A percentile compares a stretch with the other conserved stretches of the same genome.
Conservation (phyloP, 1,140 invertebrate genomes). For the Drosophila elegans region DNA sequence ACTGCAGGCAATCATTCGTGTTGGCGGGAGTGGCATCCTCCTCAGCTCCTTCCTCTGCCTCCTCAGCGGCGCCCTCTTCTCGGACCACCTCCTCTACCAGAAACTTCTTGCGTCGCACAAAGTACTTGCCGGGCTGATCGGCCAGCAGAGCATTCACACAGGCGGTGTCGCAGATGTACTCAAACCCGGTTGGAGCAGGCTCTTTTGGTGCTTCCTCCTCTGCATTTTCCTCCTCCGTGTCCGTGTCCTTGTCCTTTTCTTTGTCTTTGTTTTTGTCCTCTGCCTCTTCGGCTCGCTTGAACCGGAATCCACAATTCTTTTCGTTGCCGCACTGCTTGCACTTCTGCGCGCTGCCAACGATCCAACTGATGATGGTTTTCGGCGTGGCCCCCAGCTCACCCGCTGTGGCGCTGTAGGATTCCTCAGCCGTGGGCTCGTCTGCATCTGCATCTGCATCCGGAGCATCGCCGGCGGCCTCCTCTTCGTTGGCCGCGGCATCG, state of each 20-base stretch:
- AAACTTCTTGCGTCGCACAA: conserved; percentile 84
- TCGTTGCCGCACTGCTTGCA: conserved; percentile 68
- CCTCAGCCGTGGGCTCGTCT: conserved; percentile 67
- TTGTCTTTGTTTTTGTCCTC: conserved; percentile 24
- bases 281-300: conserved; percentile 47
- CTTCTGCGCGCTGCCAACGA: conserved; percentile 64
- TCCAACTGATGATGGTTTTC: conserved; percentile 76
- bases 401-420: conserved; percentile 27
- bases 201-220: conserved; percentile 18
- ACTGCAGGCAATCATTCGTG: conserved; percentile 63
- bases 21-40: conserved; percentile 8
- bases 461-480: conserved; percentile 52
- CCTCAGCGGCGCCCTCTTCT: conserved; percentile 15
- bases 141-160: conserved; percentile 84
- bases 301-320: conserved; percentile 75
- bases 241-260: conserved; percentile 10
- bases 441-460: conserved; percentile 67
- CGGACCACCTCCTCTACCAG: conserved; percentile 70
- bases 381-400: conserved; percentile 47
- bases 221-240: not conserved
- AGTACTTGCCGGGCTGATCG: conserved; percentile 79
- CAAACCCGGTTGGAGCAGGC: conserved; percentile 1
- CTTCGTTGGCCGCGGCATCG: conserved; percentile 35
- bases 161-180: conserved; percentile 84
- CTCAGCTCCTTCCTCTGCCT: conserved; percentile 13